Percentiles rank a stretch among this genome's conserved stretches.
Conservation (phyloP, 2,113 vertebrate genomes). For the Boleophthalmus pectinirostris region DNA sequence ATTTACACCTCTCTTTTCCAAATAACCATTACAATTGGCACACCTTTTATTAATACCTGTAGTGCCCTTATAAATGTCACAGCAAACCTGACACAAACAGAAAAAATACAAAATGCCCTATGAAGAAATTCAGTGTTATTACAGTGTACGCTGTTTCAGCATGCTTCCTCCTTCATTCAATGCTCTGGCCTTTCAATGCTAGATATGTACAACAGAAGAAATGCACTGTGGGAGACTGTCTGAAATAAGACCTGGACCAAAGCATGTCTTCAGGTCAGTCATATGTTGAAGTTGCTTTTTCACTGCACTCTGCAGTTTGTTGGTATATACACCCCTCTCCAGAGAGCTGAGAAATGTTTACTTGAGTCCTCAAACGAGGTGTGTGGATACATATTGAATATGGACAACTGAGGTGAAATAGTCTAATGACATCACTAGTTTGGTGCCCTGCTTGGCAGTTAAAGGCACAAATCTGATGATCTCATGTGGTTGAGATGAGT, state of each 20-base stretch:
- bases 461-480: slow-evolving; percentile 77
- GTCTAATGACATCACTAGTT: slow-evolving; percentile 70
- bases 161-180: slow-evolving; percentile 77
- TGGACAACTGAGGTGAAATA: slow-evolving; percentile 28
- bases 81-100: slow-evolving; percentile 74
- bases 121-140: slow-evolving; percentile 79
- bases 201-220: slow-evolving; percentile 66
- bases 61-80: slow-evolving; percentile 73
- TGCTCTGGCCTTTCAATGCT: slow-evolving; percentile 67
- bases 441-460: slow-evolving; percentile 78
- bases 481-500: slow-evolving; percentile 54
- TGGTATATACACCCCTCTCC: slow-evolving; percentile 31
- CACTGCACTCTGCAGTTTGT: slow-evolving; percentile 32
- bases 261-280: slow-evolving; percentile 42
- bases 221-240: slow-evolving; percentile 51
- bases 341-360: slow-evolving; percentile 32
- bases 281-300: slow-evolving; percentile 26
- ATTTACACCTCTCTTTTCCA: slow-evolving; percentile 69
- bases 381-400: slow-evolving; percentile 24
- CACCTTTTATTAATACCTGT: slow-evolving; percentile 73
- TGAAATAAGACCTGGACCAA: slow-evolving; percentile 51
- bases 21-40: slow-evolving; percentile 71
- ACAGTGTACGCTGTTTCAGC: slow-evolving; percentile 75
- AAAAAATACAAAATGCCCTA: slow-evolving; percentile 77
- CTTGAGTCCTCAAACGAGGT: slow-evolving; percentile 49